Conservation (phyloP, 2,113 vertebrate species). For the Procapra przewalskii region DNA sequence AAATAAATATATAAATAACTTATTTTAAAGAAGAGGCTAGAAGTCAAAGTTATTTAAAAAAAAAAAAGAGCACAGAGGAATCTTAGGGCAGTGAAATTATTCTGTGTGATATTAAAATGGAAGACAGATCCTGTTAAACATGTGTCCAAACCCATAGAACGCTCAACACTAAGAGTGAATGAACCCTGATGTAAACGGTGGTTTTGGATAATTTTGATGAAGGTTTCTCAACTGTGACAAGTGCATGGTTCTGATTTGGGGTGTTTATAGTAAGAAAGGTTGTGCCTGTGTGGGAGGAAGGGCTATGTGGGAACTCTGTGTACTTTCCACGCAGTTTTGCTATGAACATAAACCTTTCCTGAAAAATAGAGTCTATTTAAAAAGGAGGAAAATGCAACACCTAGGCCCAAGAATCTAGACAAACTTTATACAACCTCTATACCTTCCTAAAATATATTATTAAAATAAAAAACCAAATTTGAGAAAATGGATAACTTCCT, state of each 20-base stretch:
- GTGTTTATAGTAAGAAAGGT: too few species aligned
- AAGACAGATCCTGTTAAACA: background rate
- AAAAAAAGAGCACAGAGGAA: background rate
- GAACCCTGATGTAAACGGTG: background rate
- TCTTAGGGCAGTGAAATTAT: background rate
- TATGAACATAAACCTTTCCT: background rate
- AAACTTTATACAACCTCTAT: background rate
- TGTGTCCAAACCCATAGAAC: background rate
- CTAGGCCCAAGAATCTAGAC: background rate
- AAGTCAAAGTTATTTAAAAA: background rate
- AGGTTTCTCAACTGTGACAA: background rate
- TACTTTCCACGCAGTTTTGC: background rate
- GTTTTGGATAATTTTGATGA: background rate
- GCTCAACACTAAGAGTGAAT: background rate
- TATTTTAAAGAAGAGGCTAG: background rate
- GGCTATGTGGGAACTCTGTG: background rate
- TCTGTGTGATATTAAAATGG: background rate
- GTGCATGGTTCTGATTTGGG: accelerated
- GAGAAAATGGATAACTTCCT: background rate
- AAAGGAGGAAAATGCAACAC: background rate
- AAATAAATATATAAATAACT: background rate
- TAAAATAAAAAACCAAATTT: background rate
- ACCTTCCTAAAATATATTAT: background rate
- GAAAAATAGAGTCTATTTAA: background rate
- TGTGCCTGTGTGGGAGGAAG: too few species aligned